These are phyloP conservation scores for Acleris holmiana DNA, from an alignment of 2,888 invertebrate species.

Conservation along the genomic window DNA sequence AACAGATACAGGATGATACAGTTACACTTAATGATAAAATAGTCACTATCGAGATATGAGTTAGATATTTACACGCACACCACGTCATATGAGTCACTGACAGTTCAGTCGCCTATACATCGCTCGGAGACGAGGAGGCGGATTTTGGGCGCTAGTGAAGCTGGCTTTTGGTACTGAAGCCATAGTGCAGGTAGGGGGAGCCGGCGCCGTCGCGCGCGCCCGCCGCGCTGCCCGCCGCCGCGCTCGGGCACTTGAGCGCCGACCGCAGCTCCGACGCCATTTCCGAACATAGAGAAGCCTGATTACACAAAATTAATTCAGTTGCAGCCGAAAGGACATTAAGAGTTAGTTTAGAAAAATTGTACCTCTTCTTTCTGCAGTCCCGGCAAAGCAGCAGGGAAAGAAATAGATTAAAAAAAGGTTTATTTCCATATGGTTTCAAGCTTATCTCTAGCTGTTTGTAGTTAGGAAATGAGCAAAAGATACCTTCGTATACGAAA, in stretches of 20 bases:
- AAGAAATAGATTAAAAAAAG: slow-evolving; percentile 12
- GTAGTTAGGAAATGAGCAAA: too few relatives aligned
- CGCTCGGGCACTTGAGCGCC: slow-evolving; percentile 87
- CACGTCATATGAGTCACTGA: slow-evolving; percentile 20
- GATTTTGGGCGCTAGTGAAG: slow-evolving; percentile 77
- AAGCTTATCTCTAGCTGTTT: background rate
- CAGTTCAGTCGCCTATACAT: slow-evolving; percentile 64
- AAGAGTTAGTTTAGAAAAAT: slow-evolving; percentile 49
- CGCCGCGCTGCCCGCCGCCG: slow-evolving; percentile 68
- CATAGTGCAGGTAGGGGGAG: slow-evolving; percentile 86
- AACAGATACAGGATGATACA: too few relatives aligned
- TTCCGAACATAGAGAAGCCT: slow-evolving; percentile 89
- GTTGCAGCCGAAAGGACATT: slow-evolving; percentile 23
- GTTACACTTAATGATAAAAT: too few relatives aligned
- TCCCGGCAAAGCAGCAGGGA: slow-evolving; percentile 42
- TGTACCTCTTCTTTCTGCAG: slow-evolving; percentile 77
- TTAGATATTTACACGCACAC: slow-evolving; percentile 31
- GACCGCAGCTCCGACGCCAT: slow-evolving; percentile 89
- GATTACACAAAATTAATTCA: slow-evolving; percentile 49
- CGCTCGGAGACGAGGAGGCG: slow-evolving; percentile 77
- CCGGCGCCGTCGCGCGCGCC: slow-evolving; percentile 79
- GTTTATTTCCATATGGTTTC: background rate
- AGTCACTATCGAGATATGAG: slow-evolving; percentile 33
- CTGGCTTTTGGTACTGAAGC: slow-evolving; percentile 84
- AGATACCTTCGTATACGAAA: too few relatives aligned